These are phyloP conservation scores for Galerucella pusilla DNA, from an alignment of 2,888 invertebrate species.

Conservation along the genomic window DNA sequence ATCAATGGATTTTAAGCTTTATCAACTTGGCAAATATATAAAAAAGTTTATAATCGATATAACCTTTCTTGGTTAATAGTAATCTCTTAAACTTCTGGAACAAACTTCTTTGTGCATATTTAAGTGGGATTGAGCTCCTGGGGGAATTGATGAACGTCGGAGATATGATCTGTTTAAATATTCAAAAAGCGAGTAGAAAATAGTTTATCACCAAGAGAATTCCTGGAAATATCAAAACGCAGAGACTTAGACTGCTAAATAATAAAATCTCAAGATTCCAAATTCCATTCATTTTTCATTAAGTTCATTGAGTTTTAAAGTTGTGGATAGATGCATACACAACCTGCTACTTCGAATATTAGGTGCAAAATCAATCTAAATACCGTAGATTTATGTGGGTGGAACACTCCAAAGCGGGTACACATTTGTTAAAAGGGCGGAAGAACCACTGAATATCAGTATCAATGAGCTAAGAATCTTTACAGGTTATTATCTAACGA, in stretches of 20 bases:
- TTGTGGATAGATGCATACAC: no score
- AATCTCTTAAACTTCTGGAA: constrained; percentile 29
- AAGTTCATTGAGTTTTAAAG: no score
- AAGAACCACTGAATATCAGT: no score
- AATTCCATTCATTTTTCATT: no score
- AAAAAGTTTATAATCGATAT: constrained; percentile 35
- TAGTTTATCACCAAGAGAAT: not conserved
- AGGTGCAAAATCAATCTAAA: not conserved
- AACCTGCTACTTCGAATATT: not conserved
- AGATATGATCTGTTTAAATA: constrained; percentile 1
- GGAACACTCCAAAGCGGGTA: no score
- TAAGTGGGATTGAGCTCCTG: constrained; percentile 14
- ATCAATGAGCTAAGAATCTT: no score
- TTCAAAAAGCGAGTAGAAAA: not conserved
- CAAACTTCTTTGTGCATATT: constrained; percentile 28
- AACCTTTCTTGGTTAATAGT: constrained; percentile 28
- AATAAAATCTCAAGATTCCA: not conserved
- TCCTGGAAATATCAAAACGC: not conserved
- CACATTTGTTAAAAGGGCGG: no score
- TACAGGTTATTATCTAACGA: no score
- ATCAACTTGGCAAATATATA: constrained; percentile 24
- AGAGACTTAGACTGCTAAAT: not conserved
- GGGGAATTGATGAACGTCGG: constrained; percentile 1
- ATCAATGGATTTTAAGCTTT: constrained; percentile 14
- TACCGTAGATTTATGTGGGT: no score